Evolutionary conservation across 2,797 vertebrate genomes (phyloP), one percentile per base, ranked within the genome.

Genomic region (Etheostoma nigrum): DNA sequence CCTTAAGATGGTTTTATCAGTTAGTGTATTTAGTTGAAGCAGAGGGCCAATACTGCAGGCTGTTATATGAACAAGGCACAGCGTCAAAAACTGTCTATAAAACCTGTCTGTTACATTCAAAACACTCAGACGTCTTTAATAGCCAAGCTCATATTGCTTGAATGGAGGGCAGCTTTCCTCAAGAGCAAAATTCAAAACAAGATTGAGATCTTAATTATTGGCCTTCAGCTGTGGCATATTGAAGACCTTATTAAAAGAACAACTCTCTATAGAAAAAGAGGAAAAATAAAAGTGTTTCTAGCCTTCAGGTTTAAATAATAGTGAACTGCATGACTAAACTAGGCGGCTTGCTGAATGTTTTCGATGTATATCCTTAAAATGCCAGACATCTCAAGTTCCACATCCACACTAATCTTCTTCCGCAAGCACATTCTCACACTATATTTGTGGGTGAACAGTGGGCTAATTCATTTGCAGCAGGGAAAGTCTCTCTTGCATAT

Each of bases 361-460:
- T 89, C 54, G 51, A 58, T 66, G 59, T 81, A 89, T 91, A 91
- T 90, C 90, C 87, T 86, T 74, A 53, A 87, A 91, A 92, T 54
- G 68, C 78, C 87, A 92, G 78, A 88, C 87, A 78, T 91, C 75
- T 95, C 86, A 91, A 84, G 89, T 93, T 93, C 85, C 80, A 87
- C 83, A 90, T 93, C 83, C 76, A 84, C 63, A 48, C 83, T 94
- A 94, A 95, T 94, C 91, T 89, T 74, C 84, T 85, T 93, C 82
- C 23, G 30, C 76, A 62, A 89, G 90, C 87, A 85, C 87, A 88
- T 93, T 91, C 86, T 30, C 86, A 81, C 63, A 81, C 72, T 79
- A 83, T 83, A 79, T 89, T 92, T 87, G 81, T 80, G 79, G 27
- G 60, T 58, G 68, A 95, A 95, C 92, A 94, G 83, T 91, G 71